Base-by-base conservation (phyloP, 2,797 vertebrate genomes). In the Argentina silus region DNA sequence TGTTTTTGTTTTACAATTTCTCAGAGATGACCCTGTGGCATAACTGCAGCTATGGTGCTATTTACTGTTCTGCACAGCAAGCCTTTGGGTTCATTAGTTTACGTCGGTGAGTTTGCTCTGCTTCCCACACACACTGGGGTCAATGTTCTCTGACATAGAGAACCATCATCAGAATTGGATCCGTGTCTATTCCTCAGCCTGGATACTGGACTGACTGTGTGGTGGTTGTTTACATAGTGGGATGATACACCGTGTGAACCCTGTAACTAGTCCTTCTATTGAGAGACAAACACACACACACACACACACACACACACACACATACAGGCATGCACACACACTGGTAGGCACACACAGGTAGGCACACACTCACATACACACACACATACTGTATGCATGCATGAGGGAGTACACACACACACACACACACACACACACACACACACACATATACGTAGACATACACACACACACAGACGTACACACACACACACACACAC, bases 61-160 rank as follows among this genome's bases (percentile, higher is more conserved):
- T 12, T 19, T 44, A 21, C 62, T 71, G 55, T 62, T 27, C 1
- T 19, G 21, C 56, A 2, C 55, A 19, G 60, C 9, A 8, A 53
- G 23, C 11, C 23, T n/a, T 6, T 42, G n/a, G 47, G 50, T 43
- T 73, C 51, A 48, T 66, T 23, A 66, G 27, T 36, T 36, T 17
- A 50, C 7, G 3, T 10, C 19, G n/a, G 57, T 17, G 10, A 44
- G 73, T 70, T 43, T 65, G 27, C 42, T 60, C 23, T 56, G 1
- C 10, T 53, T 36, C 11, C 45, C n/a, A 76, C 45, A 43, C 50
- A 12, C 42, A 4, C 19, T 59, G 56, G 27, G 14, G 55, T 81
- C 61, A 59, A 14, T 47, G 19, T 21, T 23, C 50, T 62, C 55
- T 7, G 2, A 9, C 55, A 10, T 10, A 19, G n/a, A 21, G 56